Conservation (phyloP, 1,140 invertebrate genomes). For the Eulimnadia texana region DNA sequence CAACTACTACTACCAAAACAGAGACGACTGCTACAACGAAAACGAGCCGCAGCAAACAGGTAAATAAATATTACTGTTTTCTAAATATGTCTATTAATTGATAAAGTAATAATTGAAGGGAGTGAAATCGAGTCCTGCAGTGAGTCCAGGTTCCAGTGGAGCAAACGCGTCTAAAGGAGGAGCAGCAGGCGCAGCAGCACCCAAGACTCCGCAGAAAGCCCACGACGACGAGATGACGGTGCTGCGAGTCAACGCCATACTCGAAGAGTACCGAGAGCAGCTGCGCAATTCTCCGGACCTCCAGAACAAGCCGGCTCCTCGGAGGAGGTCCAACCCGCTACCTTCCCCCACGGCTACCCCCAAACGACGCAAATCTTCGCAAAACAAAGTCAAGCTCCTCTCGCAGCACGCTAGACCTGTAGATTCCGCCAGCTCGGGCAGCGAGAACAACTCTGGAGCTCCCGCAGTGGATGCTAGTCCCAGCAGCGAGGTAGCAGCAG, state of each 20-base stretch:
- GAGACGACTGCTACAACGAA: conserved; percentile 25
- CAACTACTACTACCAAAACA: conserved; percentile 28
- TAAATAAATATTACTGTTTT: too few relatives aligned
- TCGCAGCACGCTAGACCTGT: conserved; percentile 28
- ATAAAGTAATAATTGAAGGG: too few relatives aligned
- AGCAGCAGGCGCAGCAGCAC: conserved; percentile 34
- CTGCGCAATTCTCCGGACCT: conserved; percentile 58
- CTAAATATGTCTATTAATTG: too few relatives aligned
- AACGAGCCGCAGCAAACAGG: conserved; percentile 23
- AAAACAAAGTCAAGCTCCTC: conserved; percentile 35
- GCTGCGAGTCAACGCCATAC: conserved; percentile 60
- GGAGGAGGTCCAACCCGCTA: conserved; percentile 53
- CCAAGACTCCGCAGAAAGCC: conserved; percentile 54
- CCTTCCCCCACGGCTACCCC: conserved; percentile 51
- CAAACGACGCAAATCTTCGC: conserved; percentile 53
- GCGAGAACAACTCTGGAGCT: conserved; percentile 34
- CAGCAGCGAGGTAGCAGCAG: conserved; percentile 52
- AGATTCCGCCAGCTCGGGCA: conserved; percentile 18
- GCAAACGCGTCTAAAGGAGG: conserved; percentile 34
- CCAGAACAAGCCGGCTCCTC: conserved; percentile 63
- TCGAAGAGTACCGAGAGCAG: conserved; percentile 65
- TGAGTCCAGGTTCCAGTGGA: conserved; percentile 36
- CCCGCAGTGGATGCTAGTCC: conserved; percentile 44
- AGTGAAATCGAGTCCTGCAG: conserved; percentile 34
- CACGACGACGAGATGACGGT: conserved; percentile 67